Evolutionary conservation across 2,113 vertebrate genomes (phyloP), one percentile per base, ranked within the genome.

Genomic region (Callipepla squamata): DNA sequence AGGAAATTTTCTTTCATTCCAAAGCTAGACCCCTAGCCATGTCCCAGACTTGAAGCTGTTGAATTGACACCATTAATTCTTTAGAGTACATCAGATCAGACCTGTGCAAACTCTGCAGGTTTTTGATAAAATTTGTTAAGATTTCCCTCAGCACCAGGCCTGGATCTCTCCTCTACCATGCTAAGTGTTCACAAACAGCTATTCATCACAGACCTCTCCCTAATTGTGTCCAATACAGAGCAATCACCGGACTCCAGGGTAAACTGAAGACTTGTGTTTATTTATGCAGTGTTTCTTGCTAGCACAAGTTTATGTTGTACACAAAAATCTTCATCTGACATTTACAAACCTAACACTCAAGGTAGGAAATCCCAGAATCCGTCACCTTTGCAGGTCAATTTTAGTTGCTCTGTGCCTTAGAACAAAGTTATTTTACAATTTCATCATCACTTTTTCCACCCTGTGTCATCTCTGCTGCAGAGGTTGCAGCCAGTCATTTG

Each of bases 1-100:
- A 91, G 40, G 81, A 91, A 95, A 85, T 23, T 47, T 51, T 32
- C 42, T 93, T 83, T 55, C 76, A 66, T 58, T 85, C n/a, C 85
- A 73, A 82, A 91, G 63, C 30, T 34, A 87, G 44, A 58, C 8
- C 36, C 6, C 66, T 51, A 66, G 66, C 45, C 7, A 0, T 62
- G 50, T 69, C 42, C 19, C 48, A 36, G 36, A 14, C 40, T 85
- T 91, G 76, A 70, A 80, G 6, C 9, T 87, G 20, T 45, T 36
- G 36, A 38, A 38, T 38, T 76, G 70, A 66, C 61, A 81, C 7
- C 50, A 62, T 66, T 79, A 80, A 10, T 8, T 75, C 16, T 70
- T 90, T 42, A 11, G 17, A 72, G 50, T 86, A 59, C 21, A 80
- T 42, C 12, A 8, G 62, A 66, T 36, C 32, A 45, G 34, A 87